phyloP scores from a whole-genome alignment of 2,113 vertebrate species.

The Centropus bengalensis region DNA sequence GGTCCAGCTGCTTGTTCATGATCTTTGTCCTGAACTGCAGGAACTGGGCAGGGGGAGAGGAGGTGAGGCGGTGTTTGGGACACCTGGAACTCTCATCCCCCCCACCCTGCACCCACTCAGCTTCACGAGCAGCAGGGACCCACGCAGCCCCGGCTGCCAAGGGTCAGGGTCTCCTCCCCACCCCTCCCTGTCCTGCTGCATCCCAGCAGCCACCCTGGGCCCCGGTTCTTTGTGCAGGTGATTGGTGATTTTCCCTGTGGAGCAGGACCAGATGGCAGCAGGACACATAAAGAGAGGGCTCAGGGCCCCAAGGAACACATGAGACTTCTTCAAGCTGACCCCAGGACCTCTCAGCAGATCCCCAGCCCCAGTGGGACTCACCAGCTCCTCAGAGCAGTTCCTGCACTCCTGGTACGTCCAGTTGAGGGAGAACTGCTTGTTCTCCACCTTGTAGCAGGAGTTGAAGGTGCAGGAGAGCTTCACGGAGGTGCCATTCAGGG shows the following conservation, averaged over 20 bases:
- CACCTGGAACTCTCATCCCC: rapidly evolving
- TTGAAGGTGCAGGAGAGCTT: slow-evolving; percentile 91
- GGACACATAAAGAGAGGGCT: neutral
- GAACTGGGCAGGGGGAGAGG: slow-evolving; percentile 76
- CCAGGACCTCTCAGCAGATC: neutral
- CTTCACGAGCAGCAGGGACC: neutral
- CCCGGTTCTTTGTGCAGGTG: rapidly evolving
- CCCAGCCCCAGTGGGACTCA: slow-evolving; percentile 52
- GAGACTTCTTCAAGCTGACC: rapidly evolving
- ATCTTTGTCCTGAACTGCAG: slow-evolving; percentile 89
- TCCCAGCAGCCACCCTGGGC: neutral
- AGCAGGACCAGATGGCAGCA: neutral
- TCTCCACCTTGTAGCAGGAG: slow-evolving; percentile 94
- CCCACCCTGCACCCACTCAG: neutral
- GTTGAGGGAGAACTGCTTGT: slow-evolving; percentile 90
- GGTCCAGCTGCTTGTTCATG: slow-evolving; percentile 80
- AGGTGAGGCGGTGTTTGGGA: neutral
- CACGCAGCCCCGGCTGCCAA: too few species aligned
- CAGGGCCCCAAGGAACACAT: rapidly evolving
- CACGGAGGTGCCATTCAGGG: slow-evolving; percentile 87
- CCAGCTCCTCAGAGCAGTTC: slow-evolving; percentile 90
- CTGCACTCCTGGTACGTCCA: slow-evolving; percentile 90
- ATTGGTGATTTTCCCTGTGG: neutral
- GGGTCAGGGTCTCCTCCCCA: neutral
- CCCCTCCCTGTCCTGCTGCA: neutral